These are phyloP conservation scores for Ifrita kowaldi DNA, from an alignment of 2,113 vertebrate genomes.

Conservation along the genomic window DNA sequence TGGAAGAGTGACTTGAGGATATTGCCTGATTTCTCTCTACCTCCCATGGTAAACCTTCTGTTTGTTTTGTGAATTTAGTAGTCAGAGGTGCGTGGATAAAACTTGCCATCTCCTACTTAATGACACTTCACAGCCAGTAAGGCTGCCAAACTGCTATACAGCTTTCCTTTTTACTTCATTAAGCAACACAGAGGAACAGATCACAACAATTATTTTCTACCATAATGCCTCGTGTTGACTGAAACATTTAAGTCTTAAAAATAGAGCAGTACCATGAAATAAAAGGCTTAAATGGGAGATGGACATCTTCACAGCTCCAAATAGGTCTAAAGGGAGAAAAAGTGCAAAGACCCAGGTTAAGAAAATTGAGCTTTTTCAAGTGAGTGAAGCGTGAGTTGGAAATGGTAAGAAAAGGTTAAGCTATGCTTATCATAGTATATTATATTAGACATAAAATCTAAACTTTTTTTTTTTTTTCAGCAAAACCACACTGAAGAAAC, in stretches of 20 bases:
- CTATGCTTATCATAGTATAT: neutral
- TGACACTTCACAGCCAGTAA: constrained; percentile 35
- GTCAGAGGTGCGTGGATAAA: constrained; percentile 56
- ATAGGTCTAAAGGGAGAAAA: neutral
- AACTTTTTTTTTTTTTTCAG: neutral
- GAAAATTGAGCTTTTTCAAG: neutral
- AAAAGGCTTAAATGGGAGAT: neutral
- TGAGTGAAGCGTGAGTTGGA: neutral
- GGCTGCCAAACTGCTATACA: neutral
- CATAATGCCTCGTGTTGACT: neutral
- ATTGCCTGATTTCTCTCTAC: constrained; percentile 37
- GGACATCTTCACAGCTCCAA: neutral
- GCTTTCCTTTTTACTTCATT: constrained; percentile 37
- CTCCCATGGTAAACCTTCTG: constrained; percentile 71
- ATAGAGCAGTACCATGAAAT: neutral
- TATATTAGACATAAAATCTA: neutral
- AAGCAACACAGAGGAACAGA: constrained; percentile 2
- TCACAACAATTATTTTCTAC: constrained; percentile 13
- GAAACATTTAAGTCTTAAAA: constrained; percentile 1
- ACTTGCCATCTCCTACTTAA: constrained; percentile 47
- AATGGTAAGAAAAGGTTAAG: neutral
- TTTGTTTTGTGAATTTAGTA: constrained; percentile 69
- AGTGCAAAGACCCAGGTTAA: neutral
- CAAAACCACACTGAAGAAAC: neutral
- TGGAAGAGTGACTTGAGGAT: constrained; percentile 69